A percentile compares a stretch with the other conserved stretches of the same genome.
Conservation (phyloP, 2,797 vertebrate genomes). For the Nannoperca obscura region DNA sequence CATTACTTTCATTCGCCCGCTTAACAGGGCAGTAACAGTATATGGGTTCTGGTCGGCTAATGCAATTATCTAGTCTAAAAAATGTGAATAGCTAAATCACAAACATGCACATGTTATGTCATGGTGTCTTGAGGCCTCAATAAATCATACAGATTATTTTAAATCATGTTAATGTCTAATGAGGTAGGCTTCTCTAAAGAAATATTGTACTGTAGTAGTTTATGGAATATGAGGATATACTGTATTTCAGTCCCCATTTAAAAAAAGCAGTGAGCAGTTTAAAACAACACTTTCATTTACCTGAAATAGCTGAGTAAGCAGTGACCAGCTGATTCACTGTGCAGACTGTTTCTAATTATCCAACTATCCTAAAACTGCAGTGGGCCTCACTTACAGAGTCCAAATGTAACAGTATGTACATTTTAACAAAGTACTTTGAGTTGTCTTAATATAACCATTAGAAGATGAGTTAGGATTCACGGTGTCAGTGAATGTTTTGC, state of each 20-base stretch:
- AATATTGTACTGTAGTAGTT: not conserved
- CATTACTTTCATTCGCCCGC: slow-evolving; percentile 36
- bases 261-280: not conserved
- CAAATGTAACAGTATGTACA: not conserved
- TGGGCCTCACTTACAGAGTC: slow-evolving; percentile 48
- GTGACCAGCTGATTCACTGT: slow-evolving; percentile 35
- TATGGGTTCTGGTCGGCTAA: slow-evolving; percentile 16
- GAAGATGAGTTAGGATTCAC: not conserved
- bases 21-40: slow-evolving; percentile 16
- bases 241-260: not conserved
- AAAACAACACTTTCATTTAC: slow-evolving; percentile 24
- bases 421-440: not conserved
- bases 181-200: not conserved
- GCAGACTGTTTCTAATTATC: slow-evolving; percentile 47
- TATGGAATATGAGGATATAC: too few relatives aligned
- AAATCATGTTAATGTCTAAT: not conserved
- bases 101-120: not conserved
- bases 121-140: not conserved
- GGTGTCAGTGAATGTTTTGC: not conserved
- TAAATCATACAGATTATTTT: slow-evolving; percentile 15
- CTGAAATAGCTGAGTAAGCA: slow-evolving; percentile 37
- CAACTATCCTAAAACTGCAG: slow-evolving; percentile 37
- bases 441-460: not conserved
- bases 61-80: slow-evolving; percentile 30
- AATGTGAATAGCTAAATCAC: not conserved